Evolutionary conservation across 2,113 vertebrate genomes (phyloP), one percentile per base, ranked within the genome.

Genomic region (Triplophysa rosa): DNA sequence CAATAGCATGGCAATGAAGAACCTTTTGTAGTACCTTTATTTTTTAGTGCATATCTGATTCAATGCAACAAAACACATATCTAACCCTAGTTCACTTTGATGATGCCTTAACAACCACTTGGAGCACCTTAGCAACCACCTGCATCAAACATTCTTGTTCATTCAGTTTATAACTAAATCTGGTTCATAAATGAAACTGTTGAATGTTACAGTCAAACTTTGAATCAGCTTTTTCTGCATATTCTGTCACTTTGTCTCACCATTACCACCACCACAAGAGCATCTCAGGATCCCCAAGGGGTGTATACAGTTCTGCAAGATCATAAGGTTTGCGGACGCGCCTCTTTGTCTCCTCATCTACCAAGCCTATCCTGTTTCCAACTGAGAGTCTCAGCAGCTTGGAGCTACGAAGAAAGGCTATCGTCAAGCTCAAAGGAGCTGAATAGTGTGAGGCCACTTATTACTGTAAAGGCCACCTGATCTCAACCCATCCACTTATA

Each of bases 361-460:
- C 87, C 79, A 89, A 83, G 87, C 79, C 87, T 91, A 91, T 92
- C 90, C 83, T 76, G 84, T 92, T 92, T 85, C 83, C 83, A 78
- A 13, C n/a, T 16, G 86, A 89, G 82, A 29, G 88, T 88, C 85
- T 19, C 72, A 14, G 69, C 47, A 26, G 29, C 69, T 65, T 45
- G 45, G 68, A 70, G 47, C 4, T n/a, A 67, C 4, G 33, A 77
- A 68, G 82, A 67, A 78, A 88, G 86, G 52, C 77, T 82, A 84
- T 81, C 83, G 80, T 79, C 61, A 67, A 21, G 61, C 82, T 83
- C 79, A 78, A 83, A 86, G 71, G 76, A 58, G 78, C 77, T 76
- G 84, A 82, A 87, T 87, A 89, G 85, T 90, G 84, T 81, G 81
- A 88, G 85, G 77, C 81, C 87, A 81, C 88, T 88, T 83, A 86